Conservation (phyloP, 2,888 invertebrate species). For the Elegia similella region DNA sequence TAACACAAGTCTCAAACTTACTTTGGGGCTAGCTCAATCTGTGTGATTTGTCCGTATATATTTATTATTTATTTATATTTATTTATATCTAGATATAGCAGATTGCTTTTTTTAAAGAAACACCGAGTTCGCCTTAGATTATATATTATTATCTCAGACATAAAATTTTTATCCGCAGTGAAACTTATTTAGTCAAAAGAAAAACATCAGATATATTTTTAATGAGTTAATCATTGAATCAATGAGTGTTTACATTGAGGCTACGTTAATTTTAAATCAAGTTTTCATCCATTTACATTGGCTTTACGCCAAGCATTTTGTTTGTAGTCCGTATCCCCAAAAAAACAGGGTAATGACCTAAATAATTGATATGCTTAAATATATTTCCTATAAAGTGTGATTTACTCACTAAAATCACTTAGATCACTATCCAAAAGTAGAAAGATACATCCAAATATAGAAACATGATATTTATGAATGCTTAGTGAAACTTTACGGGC, state of each 20-base stretch:
- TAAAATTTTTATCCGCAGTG: too few species aligned
- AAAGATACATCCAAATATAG: background rate
- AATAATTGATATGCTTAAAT: background rate
- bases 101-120: too few species aligned
- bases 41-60: too few species aligned
- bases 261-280: constrained; percentile 12
- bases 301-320: constrained; percentile 12
- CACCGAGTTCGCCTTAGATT: too few species aligned
- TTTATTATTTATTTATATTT: too few species aligned
- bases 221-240: background rate
- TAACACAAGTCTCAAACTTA: too few species aligned
- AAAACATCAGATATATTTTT: background rate
- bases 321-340: constrained; percentile 2
- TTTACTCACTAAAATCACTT: background rate
- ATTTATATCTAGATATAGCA: too few species aligned
- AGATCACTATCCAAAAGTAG: background rate
- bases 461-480: constrained; percentile 1
- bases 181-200: too few species aligned
- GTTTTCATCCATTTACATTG: constrained; percentile 2
- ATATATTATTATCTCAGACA: too few species aligned
- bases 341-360: constrained; percentile 10
- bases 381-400: background rate
- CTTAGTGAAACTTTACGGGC: background rate
- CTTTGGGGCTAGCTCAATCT: too few species aligned
- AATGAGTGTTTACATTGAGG: constrained; percentile 1